A percentile compares a stretch with the other conserved stretches of the same genome.
These are phyloP conservation scores for Neofelis nebulosa DNA, from an alignment of 2,113 vertebrate species.

Conservation along the genomic window DNA sequence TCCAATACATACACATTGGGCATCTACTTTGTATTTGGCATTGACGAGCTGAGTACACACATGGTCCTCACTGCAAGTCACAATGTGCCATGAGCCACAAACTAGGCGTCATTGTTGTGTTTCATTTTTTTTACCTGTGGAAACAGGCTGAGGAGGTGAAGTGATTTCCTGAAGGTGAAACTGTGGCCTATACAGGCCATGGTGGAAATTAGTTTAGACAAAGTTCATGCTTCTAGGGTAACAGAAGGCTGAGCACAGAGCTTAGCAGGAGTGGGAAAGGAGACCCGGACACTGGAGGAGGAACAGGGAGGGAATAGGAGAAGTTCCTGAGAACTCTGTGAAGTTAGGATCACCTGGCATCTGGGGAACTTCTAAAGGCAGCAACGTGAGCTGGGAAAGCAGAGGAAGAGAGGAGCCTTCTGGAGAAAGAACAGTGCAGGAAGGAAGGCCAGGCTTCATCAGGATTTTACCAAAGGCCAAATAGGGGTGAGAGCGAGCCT, in stretches of 20 bases:
- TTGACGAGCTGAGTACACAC: not conserved
- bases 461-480: not conserved
- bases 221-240: not conserved
- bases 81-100: not conserved
- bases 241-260: not conserved
- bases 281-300: not conserved
- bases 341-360: too few relatives aligned
- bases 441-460: too few relatives aligned
- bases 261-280: not conserved
- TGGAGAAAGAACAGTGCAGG: rapidly evolving
- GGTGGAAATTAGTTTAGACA: not conserved
- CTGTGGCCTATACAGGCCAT: not conserved
- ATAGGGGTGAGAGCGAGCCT: not conserved
- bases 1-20: not conserved
- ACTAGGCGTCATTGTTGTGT: not conserved
- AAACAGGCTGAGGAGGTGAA: not conserved
- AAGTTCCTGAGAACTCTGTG: not conserved
- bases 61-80: not conserved
- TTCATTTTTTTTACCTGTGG: not conserved
- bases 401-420: not conserved
- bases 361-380: not conserved
- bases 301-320: not conserved
- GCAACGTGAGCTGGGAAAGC: not conserved
- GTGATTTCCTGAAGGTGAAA: not conserved
- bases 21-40: not conserved